These are phyloP conservation scores for Siderastrea radians DNA, from an alignment of 92 coral and sea anemone species.

Conservation along the genomic window DNA sequence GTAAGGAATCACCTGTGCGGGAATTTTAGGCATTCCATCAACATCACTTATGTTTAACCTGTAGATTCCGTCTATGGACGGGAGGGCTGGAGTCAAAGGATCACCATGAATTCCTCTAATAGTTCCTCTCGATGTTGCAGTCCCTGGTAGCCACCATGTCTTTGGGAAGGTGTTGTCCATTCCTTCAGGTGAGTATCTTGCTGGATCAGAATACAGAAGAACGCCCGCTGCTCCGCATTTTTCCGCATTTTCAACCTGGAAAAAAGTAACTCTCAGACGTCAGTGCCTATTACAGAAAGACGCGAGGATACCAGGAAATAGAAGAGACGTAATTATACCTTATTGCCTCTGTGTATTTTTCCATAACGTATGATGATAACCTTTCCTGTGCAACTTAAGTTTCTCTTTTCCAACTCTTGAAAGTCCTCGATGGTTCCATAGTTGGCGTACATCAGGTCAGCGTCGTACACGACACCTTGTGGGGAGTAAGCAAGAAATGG, in stretches of 20 bases:
- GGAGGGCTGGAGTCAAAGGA: constrained; percentile 89
- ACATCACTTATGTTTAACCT: constrained; percentile 66
- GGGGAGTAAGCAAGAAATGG: constrained; percentile 90
- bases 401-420: constrained; percentile 42
- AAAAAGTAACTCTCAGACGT: too few relatives aligned
- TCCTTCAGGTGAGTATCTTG: constrained; percentile 78
- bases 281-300: too few relatives aligned
- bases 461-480: constrained; percentile 75
- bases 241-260: constrained; percentile 79
- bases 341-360: constrained; percentile 83
- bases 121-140: constrained; percentile 86
- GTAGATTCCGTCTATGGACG: constrained; percentile 85
- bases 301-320: neutral
- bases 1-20: constrained; percentile 84
- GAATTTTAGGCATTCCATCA: constrained; percentile 74
- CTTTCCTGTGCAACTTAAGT: constrained; percentile 73
- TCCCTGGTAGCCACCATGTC: constrained; percentile 87
- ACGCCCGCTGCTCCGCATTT: constrained; percentile 87
- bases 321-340: constrained; percentile 54
- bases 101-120: constrained; percentile 64
- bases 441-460: constrained; percentile 84
- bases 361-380: constrained; percentile 90
- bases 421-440: constrained; percentile 86
- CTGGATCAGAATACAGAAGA: constrained; percentile 88
- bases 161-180: constrained; percentile 73